These are phyloP conservation scores for Petrolisthes manimaculis DNA, from an alignment of 2,888 invertebrate species.

Conservation along the genomic window DNA sequence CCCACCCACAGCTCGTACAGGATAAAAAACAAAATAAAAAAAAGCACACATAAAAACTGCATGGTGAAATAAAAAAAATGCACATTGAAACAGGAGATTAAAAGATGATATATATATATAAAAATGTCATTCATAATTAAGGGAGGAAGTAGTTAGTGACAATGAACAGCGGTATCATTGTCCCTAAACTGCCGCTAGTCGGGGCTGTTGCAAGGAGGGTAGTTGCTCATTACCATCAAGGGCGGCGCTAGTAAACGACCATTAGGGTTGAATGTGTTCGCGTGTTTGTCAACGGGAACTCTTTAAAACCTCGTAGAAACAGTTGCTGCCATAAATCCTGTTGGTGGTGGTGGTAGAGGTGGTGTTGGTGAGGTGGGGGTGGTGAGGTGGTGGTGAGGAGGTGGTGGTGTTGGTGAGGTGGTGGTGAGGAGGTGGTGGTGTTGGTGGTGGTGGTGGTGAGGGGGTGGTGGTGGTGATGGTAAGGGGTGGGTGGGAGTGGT, in stretches of 20 bases:
- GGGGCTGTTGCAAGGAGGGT: constrained; percentile 16
- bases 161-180: constrained; percentile 27
- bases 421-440: neutral
- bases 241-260: constrained; percentile 14
- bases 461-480: neutral
- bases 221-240: constrained; percentile 38
- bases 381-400: neutral
- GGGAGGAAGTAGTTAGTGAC: constrained; percentile 13
- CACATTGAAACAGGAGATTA: too few relatives aligned
- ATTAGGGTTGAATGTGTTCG: constrained; percentile 33
- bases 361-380: neutral
- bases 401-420: neutral
- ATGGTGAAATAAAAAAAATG: too few relatives aligned
- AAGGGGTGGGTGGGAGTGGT: too few relatives aligned
- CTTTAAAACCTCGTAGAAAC: constrained; percentile 36
- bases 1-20: neutral
- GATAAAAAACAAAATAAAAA: neutral
- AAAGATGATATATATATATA: too few relatives aligned
- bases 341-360: neutral
- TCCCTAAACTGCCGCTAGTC: constrained; percentile 23
- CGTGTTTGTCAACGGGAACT: constrained; percentile 33
- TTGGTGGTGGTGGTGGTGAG: neutral
- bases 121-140: constrained; percentile 29
- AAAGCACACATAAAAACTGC: too few relatives aligned
- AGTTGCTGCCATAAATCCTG: constrained; percentile 17